phyloP scores from a whole-genome alignment of 1,140 invertebrate species.

The Eurosta solidaginis region DNA sequence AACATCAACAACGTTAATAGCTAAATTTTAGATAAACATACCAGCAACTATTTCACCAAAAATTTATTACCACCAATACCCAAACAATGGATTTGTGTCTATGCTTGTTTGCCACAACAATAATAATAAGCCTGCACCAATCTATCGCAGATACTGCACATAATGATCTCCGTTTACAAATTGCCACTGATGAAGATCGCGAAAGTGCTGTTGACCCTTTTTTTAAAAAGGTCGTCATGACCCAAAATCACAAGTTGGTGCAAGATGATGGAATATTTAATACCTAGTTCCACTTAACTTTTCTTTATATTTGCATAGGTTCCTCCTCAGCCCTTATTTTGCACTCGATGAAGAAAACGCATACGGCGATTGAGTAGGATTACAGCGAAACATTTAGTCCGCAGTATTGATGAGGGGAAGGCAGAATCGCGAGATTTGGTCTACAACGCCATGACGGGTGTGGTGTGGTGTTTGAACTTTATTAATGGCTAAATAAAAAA shows the following conservation, averaged over 20 bases:
- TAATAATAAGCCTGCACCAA: slow-evolving; percentile 83
- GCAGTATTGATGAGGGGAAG: slow-evolving; percentile 84
- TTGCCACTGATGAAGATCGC: slow-evolving; percentile 68
- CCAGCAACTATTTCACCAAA: too few relatives aligned
- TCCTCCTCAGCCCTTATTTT: slow-evolving; percentile 82
- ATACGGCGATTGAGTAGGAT: slow-evolving; percentile 96
- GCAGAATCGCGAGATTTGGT: slow-evolving; percentile 81
- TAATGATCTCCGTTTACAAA: slow-evolving; percentile 68
- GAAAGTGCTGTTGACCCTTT: slow-evolving; percentile 87
- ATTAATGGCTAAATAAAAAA: too few relatives aligned
- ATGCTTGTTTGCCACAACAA: too few relatives aligned
- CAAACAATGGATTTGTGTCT: too few relatives aligned
- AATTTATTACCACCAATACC: too few relatives aligned
- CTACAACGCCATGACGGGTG: slow-evolving; percentile 88
- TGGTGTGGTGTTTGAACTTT: too few relatives aligned
- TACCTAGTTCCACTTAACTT: not conserved
- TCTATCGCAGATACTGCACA: slow-evolving; percentile 52
- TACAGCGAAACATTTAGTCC: slow-evolving; percentile 89
- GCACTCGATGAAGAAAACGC: slow-evolving; percentile 89
- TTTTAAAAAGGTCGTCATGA: slow-evolving; percentile 89
- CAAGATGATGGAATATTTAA: not conserved
- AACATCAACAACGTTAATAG: too few relatives aligned
- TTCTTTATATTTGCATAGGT: slow-evolving; percentile 53
- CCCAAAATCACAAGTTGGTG: slow-evolving; percentile 74
- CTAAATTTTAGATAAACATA: too few relatives aligned